A percentile compares a stretch with the other conserved stretches of the same genome.
Conservation (phyloP, 2,113 vertebrate genomes). For the Desmodus rotundus region DNA sequence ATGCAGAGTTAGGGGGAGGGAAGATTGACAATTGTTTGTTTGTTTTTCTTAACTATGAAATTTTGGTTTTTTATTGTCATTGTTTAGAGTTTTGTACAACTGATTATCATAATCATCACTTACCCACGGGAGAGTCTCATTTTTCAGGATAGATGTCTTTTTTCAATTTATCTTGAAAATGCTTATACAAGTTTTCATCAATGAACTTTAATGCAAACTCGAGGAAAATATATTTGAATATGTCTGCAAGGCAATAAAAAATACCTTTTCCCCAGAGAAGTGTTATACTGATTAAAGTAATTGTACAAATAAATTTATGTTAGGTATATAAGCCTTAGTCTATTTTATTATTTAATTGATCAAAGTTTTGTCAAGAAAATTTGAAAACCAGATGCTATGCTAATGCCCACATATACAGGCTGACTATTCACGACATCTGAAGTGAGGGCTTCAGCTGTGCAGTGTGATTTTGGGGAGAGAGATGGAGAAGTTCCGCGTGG, state of each 20-base stretch:
- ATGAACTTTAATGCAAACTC: constrained; percentile 56
- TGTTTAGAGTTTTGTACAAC: background rate
- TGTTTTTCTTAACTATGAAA: background rate
- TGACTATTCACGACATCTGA: background rate
- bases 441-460: background rate
- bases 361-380: background rate
- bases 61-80: background rate
- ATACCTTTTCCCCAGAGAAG: background rate
- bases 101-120: background rate
- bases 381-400: background rate
- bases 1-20: background rate
- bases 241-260: constrained; percentile 63
- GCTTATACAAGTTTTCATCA: constrained; percentile 53
- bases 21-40: background rate
- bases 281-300: background rate
- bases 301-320: constrained; percentile 33
- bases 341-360: constrained; percentile 38
- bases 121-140: background rate
- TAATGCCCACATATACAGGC: background rate
- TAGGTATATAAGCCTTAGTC: background rate
- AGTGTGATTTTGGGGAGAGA: background rate
- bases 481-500: background rate
- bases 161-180: constrained; percentile 44
- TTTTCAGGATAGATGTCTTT: background rate
- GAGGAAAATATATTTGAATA: constrained; percentile 69